Evolutionary conservation across 2,113 vertebrate genomes (phyloP).

Genomic region (Coreoperca whiteheadi): DNA sequence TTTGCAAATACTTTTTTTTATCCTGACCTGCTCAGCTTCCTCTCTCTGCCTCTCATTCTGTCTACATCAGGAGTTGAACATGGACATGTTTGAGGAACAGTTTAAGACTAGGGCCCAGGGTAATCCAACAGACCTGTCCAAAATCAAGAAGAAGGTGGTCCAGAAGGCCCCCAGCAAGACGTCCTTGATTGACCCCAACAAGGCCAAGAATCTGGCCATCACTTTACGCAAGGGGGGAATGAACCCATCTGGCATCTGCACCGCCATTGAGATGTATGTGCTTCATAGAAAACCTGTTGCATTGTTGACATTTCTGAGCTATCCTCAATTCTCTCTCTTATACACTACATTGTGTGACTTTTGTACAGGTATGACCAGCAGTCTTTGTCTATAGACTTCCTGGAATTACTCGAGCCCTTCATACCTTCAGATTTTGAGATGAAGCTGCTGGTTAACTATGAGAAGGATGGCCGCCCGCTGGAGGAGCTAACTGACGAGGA

Average conservation of each 20-base stretch:
- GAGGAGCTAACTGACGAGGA: conserved; percentile 93
- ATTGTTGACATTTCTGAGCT: neutral
- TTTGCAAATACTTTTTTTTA: neutral
- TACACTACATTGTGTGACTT: neutral
- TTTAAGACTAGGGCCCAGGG: conserved; percentile 97
- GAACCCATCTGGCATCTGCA: conserved; percentile 88
- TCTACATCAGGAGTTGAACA: conserved; percentile 90
- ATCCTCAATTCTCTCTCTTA: fast-evolving
- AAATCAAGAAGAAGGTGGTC: conserved; percentile 84
- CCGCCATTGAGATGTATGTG: conserved; percentile 92
- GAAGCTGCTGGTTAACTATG: conserved; percentile 90
- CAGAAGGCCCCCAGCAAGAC: conserved; percentile 90
- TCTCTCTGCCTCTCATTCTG: neutral
- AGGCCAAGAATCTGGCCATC: conserved; percentile 97
- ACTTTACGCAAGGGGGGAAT: conserved; percentile 93
- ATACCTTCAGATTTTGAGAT: conserved; percentile 93
- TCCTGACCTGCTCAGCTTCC: neutral
- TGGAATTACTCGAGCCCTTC: conserved; percentile 94
- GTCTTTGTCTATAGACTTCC: conserved; percentile 91
- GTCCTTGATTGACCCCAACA: conserved; percentile 91
- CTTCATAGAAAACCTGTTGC: neutral
- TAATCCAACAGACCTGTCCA: conserved; percentile 78
- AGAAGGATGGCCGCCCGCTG: conserved; percentile 87
- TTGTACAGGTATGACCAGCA: conserved; percentile 90
- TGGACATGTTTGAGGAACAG: conserved; percentile 93